Evolutionary conservation across 2,888 invertebrate species (phyloP).

Genomic region (Sthenelais limicola): DNA sequence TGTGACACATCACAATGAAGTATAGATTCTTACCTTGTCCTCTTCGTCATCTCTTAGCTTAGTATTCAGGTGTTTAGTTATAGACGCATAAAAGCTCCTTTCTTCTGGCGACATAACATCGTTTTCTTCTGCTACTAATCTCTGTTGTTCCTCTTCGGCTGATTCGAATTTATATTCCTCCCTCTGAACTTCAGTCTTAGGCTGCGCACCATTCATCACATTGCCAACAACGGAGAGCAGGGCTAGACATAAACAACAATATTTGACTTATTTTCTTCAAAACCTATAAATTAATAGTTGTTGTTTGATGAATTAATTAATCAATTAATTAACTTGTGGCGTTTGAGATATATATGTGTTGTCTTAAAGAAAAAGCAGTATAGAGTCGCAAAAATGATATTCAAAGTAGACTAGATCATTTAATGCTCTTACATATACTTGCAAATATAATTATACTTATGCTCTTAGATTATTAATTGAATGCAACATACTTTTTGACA

Average conservation of each 20-base stretch:
- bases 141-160: background rate
- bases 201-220: conserved; percentile 15
- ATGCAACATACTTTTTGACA: conserved; percentile 1
- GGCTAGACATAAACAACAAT: background rate
- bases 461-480: no score
- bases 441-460: no score
- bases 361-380: no score
- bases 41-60: conserved; percentile 14
- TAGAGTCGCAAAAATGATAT: no score
- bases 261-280: no score
- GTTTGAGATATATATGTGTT: no score
- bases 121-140: conserved; percentile 8
- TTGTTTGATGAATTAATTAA: no score
- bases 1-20: no score
- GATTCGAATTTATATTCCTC: conserved; percentile 3
- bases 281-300: no score
- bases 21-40: conserved; percentile 15
- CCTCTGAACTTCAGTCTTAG: background rate
- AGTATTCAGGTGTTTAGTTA: background rate
- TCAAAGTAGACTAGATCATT: no score
- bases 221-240: conserved; percentile 21
- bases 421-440: no score
- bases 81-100: background rate
- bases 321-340: no score
- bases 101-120: conserved; percentile 13